Percentiles rank a stretch among this genome's conserved stretches.
phyloP scores from a whole-genome alignment of 2,113 vertebrate species.

The Oryzias curvinotus region DNA sequence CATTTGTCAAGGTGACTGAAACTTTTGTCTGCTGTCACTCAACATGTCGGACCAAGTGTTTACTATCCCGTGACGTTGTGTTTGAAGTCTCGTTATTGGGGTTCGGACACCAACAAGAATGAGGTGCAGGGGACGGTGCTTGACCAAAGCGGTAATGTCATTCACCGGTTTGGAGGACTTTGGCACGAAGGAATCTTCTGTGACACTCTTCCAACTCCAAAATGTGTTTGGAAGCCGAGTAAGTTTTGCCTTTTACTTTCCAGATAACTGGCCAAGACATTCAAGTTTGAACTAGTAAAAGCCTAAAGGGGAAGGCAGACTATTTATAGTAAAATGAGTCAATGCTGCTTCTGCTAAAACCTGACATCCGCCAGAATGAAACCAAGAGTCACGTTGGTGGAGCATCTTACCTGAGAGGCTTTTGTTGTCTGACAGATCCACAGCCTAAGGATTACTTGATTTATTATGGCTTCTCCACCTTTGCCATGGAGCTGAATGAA shows the following conservation, averaged over 20 bases:
- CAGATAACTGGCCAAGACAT: neutral
- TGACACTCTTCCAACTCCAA: conserved; percentile 78
- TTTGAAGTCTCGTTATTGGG: conserved; percentile 85
- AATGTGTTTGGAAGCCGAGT: conserved; percentile 93
- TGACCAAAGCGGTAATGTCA: conserved; percentile 80
- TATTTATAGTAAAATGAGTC: conserved; percentile 1
- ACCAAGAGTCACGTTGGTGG: conserved; percentile 32
- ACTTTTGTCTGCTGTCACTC: neutral
- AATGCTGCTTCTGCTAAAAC: neutral
- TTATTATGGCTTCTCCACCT: conserved; percentile 89
- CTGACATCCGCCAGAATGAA: conserved; percentile 38
- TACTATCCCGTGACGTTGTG: neutral
- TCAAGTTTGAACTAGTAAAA: neutral
- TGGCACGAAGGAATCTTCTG: conserved; percentile 92
- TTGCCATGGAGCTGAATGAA: conserved; percentile 91
- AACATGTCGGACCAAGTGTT: neutral
- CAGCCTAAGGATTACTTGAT: conserved; percentile 83
- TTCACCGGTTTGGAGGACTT: conserved; percentile 87
- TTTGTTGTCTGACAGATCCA: conserved; percentile 49
- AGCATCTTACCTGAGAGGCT: conserved; percentile 14
- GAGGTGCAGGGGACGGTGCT: conserved; percentile 88
- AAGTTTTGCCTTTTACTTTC: conserved; percentile 52
- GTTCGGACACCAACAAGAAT: conserved; percentile 80
- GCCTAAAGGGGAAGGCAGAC: too few species aligned
- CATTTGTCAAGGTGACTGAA: conserved; percentile 85